Percentiles rank a stretch among this genome's conserved stretches.
Conservation (phyloP, 2,113 vertebrate genomes). For the Polyodon spathula region DNA sequence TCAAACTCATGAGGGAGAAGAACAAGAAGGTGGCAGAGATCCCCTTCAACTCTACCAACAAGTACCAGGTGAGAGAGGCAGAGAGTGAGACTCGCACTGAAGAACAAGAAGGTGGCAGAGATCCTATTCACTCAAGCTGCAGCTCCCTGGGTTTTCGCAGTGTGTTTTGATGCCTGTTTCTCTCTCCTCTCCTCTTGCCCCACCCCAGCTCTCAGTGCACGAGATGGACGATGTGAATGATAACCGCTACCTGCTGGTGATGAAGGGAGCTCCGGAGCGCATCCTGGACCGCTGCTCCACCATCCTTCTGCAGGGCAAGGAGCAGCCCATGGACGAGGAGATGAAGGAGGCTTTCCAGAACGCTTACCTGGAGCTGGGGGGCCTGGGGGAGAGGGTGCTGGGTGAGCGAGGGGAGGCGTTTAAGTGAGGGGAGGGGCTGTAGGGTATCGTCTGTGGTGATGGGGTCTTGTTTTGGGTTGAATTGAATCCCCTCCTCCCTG, state of each 20-base stretch:
- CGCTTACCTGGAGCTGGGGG: conserved; percentile 80
- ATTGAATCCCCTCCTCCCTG: not conserved
- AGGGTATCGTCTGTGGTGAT: not conserved
- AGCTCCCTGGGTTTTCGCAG: not conserved
- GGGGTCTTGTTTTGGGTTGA: not conserved
- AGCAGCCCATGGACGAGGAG: conserved; percentile 81
- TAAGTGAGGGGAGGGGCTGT: not conserved
- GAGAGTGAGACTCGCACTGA: not conserved
- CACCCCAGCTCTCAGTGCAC: conserved; percentile 70
- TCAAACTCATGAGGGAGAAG: conserved; percentile 67
- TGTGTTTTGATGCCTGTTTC: not conserved
- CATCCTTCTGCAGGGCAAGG: conserved; percentile 79
- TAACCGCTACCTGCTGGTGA: conserved; percentile 83
- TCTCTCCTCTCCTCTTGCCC: not conserved
- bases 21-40: conserved; percentile 87
- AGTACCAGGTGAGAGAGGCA: conserved; percentile 52
- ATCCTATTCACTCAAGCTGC: not conserved
- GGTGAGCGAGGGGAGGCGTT: conserved; percentile 37
- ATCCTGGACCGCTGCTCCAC: conserved; percentile 79
- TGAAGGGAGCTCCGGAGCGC: conserved; percentile 85
- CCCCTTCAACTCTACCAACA: conserved; percentile 77
- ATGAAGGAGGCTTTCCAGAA: conserved; percentile 85
- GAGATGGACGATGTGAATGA: conserved; percentile 81
- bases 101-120: too few relatives aligned
- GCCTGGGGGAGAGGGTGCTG: conserved; percentile 69